Evolutionary conservation across 2,113 vertebrate species (phyloP).

Genomic region (Macaca mulatta): DNA sequence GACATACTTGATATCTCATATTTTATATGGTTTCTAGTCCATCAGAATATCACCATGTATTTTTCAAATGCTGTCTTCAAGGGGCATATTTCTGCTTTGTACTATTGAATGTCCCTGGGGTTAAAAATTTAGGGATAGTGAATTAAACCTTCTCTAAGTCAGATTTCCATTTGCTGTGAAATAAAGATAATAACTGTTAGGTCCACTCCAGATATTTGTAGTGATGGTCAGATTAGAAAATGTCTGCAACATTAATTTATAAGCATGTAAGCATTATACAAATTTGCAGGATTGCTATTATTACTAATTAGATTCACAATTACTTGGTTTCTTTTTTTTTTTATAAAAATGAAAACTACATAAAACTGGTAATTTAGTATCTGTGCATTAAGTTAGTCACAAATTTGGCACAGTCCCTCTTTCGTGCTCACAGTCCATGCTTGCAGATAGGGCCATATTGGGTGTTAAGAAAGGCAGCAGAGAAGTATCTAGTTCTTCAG

Average conservation of each 20-base stretch:
- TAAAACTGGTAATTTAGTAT: neutral
- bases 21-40: neutral
- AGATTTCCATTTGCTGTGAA: neutral
- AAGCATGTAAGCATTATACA: neutral
- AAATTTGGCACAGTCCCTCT: neutral
- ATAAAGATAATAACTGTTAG: neutral
- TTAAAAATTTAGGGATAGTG: neutral
- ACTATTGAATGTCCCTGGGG: neutral
- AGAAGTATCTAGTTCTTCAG: neutral
- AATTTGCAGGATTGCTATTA: neutral
- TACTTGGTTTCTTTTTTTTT: neutral
- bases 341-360: neutral
- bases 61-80: neutral
- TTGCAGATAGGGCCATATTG: fast-evolving
- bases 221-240: neutral
- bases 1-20: neutral
- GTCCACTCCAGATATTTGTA: neutral
- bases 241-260: neutral
- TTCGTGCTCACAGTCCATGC: neutral
- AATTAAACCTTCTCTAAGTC: neutral
- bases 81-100: neutral
- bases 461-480: neutral
- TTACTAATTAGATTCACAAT: neutral
- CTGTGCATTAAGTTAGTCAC: neutral
- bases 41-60: neutral